Conservation (phyloP, 2,888 invertebrate species). For the Chironomus riparius region DNA sequence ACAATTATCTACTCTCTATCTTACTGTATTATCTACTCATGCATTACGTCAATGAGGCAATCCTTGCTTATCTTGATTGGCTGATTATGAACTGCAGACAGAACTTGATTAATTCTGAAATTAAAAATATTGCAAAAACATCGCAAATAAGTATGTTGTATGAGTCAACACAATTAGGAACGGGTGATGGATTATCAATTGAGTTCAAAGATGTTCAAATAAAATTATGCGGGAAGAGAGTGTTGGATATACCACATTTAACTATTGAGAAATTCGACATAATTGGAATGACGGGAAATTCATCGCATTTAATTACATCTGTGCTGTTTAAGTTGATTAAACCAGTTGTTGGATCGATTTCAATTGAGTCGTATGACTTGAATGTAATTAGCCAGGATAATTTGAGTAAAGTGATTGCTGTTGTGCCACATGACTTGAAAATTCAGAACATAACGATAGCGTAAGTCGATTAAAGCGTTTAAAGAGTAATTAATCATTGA, state of each 20-base stretch:
- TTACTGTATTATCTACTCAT: slow-evolving; percentile 15
- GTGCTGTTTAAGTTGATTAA: slow-evolving; percentile 11
- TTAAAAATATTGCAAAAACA: slow-evolving; percentile 3
- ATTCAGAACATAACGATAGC: slow-evolving; percentile 11
- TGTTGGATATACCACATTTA: slow-evolving; percentile 3
- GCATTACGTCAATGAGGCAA: slow-evolving; percentile 4
- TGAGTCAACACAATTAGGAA: neutral
- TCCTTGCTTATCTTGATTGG: slow-evolving; percentile 5
- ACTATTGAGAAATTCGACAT: slow-evolving; percentile 18
- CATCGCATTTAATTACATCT: slow-evolving; percentile 6
- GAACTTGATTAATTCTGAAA: neutral
- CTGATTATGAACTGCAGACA: neutral
- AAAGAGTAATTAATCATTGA: too few species aligned
- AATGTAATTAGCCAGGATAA: slow-evolving; percentile 1
- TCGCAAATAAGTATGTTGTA: slow-evolving; percentile 11
- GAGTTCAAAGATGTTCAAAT: slow-evolving; percentile 18
- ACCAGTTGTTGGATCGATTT: neutral
- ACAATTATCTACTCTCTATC: slow-evolving; percentile 17
- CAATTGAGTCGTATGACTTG: neutral
- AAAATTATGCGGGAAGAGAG: slow-evolving; percentile 19
- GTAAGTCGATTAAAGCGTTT: slow-evolving; percentile 6
- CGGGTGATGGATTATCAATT: slow-evolving; percentile 1
- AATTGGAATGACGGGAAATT: slow-evolving; percentile 18
- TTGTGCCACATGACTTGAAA: slow-evolving; percentile 14
- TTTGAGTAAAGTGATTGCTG: neutral